Evolutionary conservation across 2,888 invertebrate genomes (phyloP), one percentile per base, ranked within the genome.

Genomic region (Platerodrilus igneus): DNA sequence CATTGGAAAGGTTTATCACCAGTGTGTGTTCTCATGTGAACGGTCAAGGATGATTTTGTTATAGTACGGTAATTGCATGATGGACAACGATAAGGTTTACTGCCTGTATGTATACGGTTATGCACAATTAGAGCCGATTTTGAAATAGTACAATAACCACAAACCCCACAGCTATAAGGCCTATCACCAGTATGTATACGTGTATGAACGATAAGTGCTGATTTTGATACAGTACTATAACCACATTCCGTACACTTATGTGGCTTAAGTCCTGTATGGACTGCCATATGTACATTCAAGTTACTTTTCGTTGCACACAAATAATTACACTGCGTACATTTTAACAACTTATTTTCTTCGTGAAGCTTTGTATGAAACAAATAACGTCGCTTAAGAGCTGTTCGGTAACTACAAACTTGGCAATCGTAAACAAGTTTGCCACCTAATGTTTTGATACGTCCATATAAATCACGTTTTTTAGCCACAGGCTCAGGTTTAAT

Each of bases 1-100:
- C 47, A 47, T 17, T 43, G 32, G 13, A 33, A 47, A 3, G 47
- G 47, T 18, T 29, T 21, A 10, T 40, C 37, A 2, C 40, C 43
- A 2, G 39, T 47, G 10, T 47, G 47, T 8, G 40, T 47, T 13
- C 47, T 20, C 39, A 39, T 33, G 19, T 47, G 47, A 15, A 37
- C 35, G 1, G 33, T 47, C 14, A 47, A 22, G 1, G 39, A 42
- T 8, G 33, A 38, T 4, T 35, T 36, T 2, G 37, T 38, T 4
- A 29, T 26, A 1, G 40, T 41, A 9, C 35, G 35, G 6, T 47
- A 43, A 3, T 17, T 21, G 19, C 49, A 49, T 3, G 29, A 6
- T 3, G 22, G 22, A 16, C 49, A 49, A 2, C 27, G 13, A 9
- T 41, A 47, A 1, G 46, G 44, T 9, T 37, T 32, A 27, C 43